Evolutionary conservation across 2,888 invertebrate species (phyloP).

Genomic region (Amblyjoppa proteus): DNA sequence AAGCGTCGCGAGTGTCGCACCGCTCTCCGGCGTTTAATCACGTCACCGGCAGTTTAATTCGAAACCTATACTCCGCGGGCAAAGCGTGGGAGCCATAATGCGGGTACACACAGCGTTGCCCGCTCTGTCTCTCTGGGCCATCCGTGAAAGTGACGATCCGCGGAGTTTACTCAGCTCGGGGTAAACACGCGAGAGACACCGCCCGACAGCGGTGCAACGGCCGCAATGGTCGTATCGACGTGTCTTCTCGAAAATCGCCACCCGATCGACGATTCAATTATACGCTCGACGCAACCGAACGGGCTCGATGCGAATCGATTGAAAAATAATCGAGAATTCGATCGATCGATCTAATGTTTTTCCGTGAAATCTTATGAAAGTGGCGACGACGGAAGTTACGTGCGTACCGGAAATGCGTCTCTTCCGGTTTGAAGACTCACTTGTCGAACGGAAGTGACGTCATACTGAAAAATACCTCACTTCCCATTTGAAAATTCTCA

Average conservation of each 20-base stretch:
- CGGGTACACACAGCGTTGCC: not conserved
- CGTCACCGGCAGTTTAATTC: constrained; percentile 60
- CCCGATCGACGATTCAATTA: constrained; percentile 34
- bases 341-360: not conserved
- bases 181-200: not conserved
- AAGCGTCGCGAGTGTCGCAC: constrained; percentile 51
- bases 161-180: constrained; percentile 22
- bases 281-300: constrained; percentile 5
- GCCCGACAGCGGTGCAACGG: not conserved
- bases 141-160: constrained; percentile 23
- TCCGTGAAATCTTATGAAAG: too few species aligned
- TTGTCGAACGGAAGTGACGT: too few species aligned
- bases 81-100: not conserved
- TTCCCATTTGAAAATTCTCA: too few species aligned
- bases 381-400: too few species aligned
- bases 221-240: not conserved
- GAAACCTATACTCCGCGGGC: constrained; percentile 37
- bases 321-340: not conserved
- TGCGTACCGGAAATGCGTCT: too few species aligned
- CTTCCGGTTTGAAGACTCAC: too few species aligned
- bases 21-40: constrained; percentile 60
- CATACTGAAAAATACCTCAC: too few species aligned
- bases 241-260: constrained; percentile 13
- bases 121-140: not conserved
- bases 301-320: not conserved